Conservation (phyloP, 2,888 invertebrate species). For the Cistogaster globosa region DNA sequence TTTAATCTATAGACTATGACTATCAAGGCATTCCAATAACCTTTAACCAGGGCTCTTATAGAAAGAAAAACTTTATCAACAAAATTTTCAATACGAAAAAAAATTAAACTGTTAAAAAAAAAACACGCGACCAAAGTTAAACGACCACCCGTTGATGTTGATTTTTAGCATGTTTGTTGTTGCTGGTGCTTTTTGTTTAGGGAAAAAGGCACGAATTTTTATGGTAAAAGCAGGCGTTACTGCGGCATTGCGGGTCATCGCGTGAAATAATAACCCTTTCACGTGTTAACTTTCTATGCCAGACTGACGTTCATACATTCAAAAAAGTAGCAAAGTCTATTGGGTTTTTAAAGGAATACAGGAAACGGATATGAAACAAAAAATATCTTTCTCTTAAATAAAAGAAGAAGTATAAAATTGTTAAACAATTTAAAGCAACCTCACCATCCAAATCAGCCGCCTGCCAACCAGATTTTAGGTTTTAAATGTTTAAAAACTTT, state of each 20-base stretch:
- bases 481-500: constrained; percentile 30
- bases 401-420: constrained; percentile 63
- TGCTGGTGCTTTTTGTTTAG: constrained; percentile 4
- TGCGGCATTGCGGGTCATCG: constrained; percentile 78
- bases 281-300: constrained; percentile 72
- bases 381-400: constrained; percentile 40
- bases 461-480: not conserved
- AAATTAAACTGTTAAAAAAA: constrained; percentile 29
- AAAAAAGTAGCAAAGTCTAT: constrained; percentile 21
- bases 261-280: constrained; percentile 77
- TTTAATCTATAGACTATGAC: constrained; percentile 31
- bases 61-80: not conserved
- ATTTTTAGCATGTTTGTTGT: constrained; percentile 52
- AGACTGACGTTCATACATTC: constrained; percentile 39
- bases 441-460: not conserved
- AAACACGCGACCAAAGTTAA: constrained; percentile 70
- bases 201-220: constrained; percentile 64
- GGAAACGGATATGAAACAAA: constrained; percentile 70
- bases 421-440: constrained; percentile 61
- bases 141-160: constrained; percentile 69
- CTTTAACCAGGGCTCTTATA: constrained; percentile 19
- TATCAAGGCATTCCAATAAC: constrained; percentile 16
- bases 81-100: not conserved
- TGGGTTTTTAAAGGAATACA: constrained; percentile 42
- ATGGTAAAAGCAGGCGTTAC: constrained; percentile 70